A percentile compares a stretch with the other conserved stretches of the same genome.
These are phyloP conservation scores for Cerceris rybyensis DNA, from an alignment of 2,888 invertebrate species.

Conservation along the genomic window DNA sequence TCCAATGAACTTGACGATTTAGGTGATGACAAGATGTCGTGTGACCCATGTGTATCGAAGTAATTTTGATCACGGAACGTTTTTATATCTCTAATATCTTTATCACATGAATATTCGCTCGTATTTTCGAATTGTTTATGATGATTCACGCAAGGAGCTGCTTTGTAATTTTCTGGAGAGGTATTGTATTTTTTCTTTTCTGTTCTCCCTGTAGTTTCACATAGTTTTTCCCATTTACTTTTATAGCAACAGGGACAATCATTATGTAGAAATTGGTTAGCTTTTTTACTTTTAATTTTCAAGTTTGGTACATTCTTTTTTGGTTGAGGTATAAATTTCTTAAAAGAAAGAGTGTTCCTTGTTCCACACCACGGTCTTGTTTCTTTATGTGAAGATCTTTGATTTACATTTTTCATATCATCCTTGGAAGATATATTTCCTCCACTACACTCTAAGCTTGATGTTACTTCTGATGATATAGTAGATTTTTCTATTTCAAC, in stretches of 20 bases:
- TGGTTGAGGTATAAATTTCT: slow-evolving; percentile 38
- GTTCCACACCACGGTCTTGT: slow-evolving; percentile 27
- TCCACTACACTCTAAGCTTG: slow-evolving; percentile 12
- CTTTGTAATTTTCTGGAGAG: slow-evolving; percentile 12
- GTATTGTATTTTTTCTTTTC: neutral
- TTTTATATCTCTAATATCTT: slow-evolving; percentile 66
- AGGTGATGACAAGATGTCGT: slow-evolving; percentile 64
- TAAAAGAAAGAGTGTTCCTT: slow-evolving; percentile 54
- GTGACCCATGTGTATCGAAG: slow-evolving; percentile 85
- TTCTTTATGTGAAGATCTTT: slow-evolving; percentile 28
- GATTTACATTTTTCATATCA: slow-evolving; percentile 24
- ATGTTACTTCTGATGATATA: neutral
- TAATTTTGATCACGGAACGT: slow-evolving; percentile 84
- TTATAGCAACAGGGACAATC: slow-evolving; percentile 17
- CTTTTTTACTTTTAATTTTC: slow-evolving; percentile 23
- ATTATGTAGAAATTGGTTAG: neutral
- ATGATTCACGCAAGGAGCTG: slow-evolving; percentile 3
- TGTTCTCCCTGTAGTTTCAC: neutral
- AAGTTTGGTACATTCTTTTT: slow-evolving; percentile 25
- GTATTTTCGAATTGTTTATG: neutral
- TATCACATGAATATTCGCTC: slow-evolving; percentile 16
- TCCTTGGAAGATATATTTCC: slow-evolving; percentile 4
- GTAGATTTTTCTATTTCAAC: neutral
- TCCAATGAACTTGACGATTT: slow-evolving; percentile 82
- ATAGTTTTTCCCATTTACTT: neutral